Conservation (phyloP, 1,140 invertebrate genomes). For the Micrasema minimum region DNA sequence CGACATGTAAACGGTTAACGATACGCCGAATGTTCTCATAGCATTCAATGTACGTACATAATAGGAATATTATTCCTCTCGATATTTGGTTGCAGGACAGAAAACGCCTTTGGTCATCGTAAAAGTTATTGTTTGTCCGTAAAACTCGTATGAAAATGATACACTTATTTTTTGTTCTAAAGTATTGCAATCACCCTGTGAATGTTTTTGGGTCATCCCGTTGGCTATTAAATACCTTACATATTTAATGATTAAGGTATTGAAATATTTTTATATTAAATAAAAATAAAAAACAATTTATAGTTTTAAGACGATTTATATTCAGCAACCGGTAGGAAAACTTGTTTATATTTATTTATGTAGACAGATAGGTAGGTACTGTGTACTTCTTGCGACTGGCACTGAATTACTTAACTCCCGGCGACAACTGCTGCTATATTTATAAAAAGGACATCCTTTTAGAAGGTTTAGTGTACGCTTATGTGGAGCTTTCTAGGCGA, state of each 20-base stretch:
- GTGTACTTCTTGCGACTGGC: no score
- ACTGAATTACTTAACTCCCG: no score
- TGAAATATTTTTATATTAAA: not conserved
- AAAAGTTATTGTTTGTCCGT: slow-evolving; percentile 14
- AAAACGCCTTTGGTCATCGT: slow-evolving; percentile 9
- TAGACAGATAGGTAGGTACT: no score
- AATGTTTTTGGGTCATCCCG: not conserved
- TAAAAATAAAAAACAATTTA: not conserved
- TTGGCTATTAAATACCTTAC: not conserved
- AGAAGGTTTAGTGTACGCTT: no score
- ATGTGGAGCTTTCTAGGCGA: no score
- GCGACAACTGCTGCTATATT: no score
- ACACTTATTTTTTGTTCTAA: not conserved
- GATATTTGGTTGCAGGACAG: no score
- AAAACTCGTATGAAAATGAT: slow-evolving; percentile 15
- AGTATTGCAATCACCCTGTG: not conserved
- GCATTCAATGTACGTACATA: no score
- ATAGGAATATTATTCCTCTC: no score
- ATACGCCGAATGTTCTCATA: slow-evolving; percentile 28
- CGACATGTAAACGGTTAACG: slow-evolving; percentile 44
- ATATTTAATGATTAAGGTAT: not conserved
- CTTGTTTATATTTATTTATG: no score
- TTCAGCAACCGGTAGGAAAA: no score
- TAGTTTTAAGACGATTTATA: not conserved
- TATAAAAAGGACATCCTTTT: no score